phyloP scores from a whole-genome alignment of 2,888 invertebrate species.

The Ditula angustiorana region DNA sequence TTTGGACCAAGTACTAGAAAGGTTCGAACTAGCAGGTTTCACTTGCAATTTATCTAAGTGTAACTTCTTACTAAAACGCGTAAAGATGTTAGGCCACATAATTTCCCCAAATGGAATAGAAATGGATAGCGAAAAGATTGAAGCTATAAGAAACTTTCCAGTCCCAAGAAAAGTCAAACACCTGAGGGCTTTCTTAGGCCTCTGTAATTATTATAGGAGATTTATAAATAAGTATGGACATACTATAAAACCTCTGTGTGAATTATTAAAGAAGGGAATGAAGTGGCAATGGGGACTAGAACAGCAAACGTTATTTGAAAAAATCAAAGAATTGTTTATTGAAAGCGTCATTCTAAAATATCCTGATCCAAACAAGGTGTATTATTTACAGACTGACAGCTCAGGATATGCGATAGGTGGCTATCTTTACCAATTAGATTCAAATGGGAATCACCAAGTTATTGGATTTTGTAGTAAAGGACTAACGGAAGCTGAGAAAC shows the following conservation, averaged over 20 bases:
- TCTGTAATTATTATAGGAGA: background rate
- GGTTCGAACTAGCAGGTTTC: background rate
- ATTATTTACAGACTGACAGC: conserved; percentile 18
- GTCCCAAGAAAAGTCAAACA: background rate
- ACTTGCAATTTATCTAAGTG: background rate
- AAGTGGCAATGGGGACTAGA: too few species aligned
- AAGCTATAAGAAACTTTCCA: background rate
- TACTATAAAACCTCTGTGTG: background rate
- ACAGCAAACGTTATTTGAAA: too few species aligned
- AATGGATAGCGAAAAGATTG: background rate
- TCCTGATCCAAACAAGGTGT: too few species aligned
- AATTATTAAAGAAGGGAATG: background rate
- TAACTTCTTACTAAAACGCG: background rate
- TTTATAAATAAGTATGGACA: background rate
- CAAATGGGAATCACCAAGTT: conserved; percentile 4
- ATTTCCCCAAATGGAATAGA: background rate
- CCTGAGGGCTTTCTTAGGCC: background rate
- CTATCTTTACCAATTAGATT: background rate
- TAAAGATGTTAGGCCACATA: background rate
- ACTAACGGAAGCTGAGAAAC: conserved; percentile 40
- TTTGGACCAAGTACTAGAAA: background rate
- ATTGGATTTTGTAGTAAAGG: conserved; percentile 45
- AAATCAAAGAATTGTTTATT: too few species aligned
- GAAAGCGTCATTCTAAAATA: too few species aligned
- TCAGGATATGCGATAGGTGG: background rate